Conservation (phyloP, 2,888 invertebrate genomes). For the Sarcophaga caerulescens region DNA sequence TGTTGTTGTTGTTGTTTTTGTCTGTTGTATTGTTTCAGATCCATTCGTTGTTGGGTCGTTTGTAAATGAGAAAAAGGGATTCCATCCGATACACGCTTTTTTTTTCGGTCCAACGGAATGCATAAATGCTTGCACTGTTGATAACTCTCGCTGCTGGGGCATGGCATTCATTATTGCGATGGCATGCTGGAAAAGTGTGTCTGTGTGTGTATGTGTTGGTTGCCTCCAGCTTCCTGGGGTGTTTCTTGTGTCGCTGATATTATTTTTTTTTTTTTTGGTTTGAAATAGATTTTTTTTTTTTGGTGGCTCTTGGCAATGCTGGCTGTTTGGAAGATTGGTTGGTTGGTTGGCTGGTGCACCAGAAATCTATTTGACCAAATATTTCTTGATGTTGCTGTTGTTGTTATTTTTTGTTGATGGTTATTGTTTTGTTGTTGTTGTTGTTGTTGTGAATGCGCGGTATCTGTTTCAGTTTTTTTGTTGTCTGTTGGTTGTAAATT, state of each 20-base stretch:
- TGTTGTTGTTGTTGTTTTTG: not conserved
- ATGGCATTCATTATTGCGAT: conserved; percentile 21
- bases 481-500: conserved; percentile 21
- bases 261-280: conserved; percentile 21
- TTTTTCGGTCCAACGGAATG: conserved; percentile 11
- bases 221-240: conserved; percentile 62
- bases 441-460: conserved; percentile 48
- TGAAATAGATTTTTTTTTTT: conserved; percentile 31
- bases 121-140: conserved; percentile 38
- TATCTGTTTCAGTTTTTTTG: conserved; percentile 56
- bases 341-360: conserved; percentile 49
- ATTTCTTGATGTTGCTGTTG: conserved; percentile 30
- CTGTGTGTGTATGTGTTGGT: not conserved
- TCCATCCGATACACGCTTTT: conserved; percentile 23
- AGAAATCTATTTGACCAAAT: conserved; percentile 49
- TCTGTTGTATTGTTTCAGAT: conserved; percentile 30
- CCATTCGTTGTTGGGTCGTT: conserved; percentile 29
- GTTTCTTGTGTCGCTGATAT: conserved; percentile 45
- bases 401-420: conserved; percentile 14
- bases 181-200: not conserved
- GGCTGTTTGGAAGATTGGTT: not conserved
- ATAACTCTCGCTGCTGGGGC: conserved; percentile 41
- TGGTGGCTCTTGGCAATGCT: conserved; percentile 45
- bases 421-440: conserved; percentile 22
- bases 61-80: conserved; percentile 41